Evolutionary conservation across 92 coral and sea anemone species (phyloP), one percentile per base, ranked within the genome.

Genomic region (Phenganax marumi): DNA sequence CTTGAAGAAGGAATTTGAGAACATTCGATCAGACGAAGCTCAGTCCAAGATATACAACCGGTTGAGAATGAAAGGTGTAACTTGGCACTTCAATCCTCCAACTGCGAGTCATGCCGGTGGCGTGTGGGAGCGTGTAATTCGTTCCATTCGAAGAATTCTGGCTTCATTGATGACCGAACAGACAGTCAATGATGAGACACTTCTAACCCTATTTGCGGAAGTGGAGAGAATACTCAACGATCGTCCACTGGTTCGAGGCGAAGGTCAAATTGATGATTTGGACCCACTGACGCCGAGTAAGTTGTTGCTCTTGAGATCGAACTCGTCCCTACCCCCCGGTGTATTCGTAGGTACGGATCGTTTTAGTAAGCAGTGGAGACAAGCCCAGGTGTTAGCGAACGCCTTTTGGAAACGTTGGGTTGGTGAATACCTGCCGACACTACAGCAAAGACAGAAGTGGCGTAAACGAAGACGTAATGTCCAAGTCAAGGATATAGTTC

Each of bases 361-460:
- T n/a, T n/a, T n/a, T n/a, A n/a, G n/a, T n/a, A n/a, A n/a, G 3
- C 23, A 81, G 81, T 63, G 61, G 64, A 50, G 61, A 69, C 68
- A 58, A 55, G 43, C 84, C 69, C 10, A 72, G 18, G 19, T 33
- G 17, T 24, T 46, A 48, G 78, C 60, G 13, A 54, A 46, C 61
- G 48, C 52, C 47, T 46, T 72, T 13, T 46, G 78, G 78, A 12
- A 12, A 10, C 49, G 82, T 48, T 86, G 89, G 91, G 79, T 69
- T 16, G 83, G 74, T 33, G 81, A 70, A 11, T 86, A 81, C 66
- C 76, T 84, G 21, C 88, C 88, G 10, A 86, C 86, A 46, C 62
- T 89, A n/a, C 92, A 86, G 68, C 89, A 89, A 16, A 54, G 82
- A 18, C 88, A 89, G 76, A 89, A 89, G 18, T 86, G 90, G 87